Base-by-base conservation (phyloP, 2,113 vertebrate genomes). In the Xyrauchen texanus region DNA sequence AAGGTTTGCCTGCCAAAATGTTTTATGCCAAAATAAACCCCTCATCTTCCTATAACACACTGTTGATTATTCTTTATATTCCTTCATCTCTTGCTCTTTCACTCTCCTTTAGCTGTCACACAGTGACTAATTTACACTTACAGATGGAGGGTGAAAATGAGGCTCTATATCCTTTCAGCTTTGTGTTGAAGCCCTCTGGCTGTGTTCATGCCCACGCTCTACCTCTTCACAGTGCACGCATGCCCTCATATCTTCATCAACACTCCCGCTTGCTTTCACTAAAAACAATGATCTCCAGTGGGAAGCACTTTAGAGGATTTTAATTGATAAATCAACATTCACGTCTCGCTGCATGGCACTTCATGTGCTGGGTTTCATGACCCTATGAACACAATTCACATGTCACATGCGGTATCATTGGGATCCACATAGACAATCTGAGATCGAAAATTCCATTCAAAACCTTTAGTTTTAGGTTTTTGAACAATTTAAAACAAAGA, bases 131-230 rank as follows among this genome's bases (percentile, higher is more conserved):
- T 78, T 16, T 66, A 60, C 73, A 72, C 52, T 60, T 68, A 64
- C 77, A 81, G n/a, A 73, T 55, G 62, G 61, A 76, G 74, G 62
- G 13, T 62, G 72, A 81, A 76, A 76, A 76, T 65, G 49, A 76
- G 74, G 47, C 62, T 65, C 51, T 66, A 55, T 65, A 76, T 76
- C 57, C 73, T 60, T 77, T 57, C 51, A n/a, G 16, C 21, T 52
- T 66, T 60, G 51, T 62, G 15, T 62, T 45, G n/a, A 69, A 75
- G 57, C 34, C 77, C 77, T 53, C 61, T 13, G 83, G 72, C 16
- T 65, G 34, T 65, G 45, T 46, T n/a, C 21, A 74, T 74, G 67
- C 75, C 68, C 69, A 65, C 69, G 49, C 70, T 61, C 34, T 65
- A 60, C 12, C 60, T 64, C 75, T 58, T n/a, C 42, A n/a, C 73